Conservation (phyloP, 2,797 vertebrate species). For the Picus viridis region DNA sequence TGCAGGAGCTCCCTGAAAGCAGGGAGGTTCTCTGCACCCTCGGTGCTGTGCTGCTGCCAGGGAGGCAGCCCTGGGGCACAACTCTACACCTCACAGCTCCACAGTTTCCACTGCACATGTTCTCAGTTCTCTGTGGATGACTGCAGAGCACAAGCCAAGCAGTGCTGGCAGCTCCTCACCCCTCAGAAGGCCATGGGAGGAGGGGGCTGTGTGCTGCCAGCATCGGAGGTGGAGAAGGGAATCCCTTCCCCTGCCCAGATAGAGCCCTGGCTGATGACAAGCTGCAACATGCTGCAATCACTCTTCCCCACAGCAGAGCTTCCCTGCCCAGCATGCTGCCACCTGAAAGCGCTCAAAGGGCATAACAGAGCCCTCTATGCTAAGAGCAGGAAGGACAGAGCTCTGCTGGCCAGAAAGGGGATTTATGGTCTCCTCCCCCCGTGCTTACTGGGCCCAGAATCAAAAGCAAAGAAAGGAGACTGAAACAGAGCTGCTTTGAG, state of each 20-base stretch:
- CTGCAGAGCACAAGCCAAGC: neutral
- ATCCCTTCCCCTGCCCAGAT: neutral
- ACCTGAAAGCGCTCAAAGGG: slow-evolving; percentile 55
- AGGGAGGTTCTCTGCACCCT: neutral
- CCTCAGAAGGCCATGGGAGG: neutral
- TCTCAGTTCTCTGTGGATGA: neutral
- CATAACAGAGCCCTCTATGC: slow-evolving; percentile 71
- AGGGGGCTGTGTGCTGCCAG: neutral
- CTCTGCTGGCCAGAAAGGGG: slow-evolving; percentile 13
- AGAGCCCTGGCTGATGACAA: neutral
- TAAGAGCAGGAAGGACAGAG: slow-evolving; percentile 38
- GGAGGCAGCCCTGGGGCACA: neutral
- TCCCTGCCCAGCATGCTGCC: slow-evolving; percentile 9
- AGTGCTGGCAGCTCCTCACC: neutral
- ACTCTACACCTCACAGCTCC: neutral
- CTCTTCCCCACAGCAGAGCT: slow-evolving; percentile 8
- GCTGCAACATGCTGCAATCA: neutral
- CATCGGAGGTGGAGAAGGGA: neutral
- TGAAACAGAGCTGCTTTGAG: slow-evolving; percentile 44
- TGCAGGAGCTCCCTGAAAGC: neutral
- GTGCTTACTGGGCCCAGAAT: neutral
- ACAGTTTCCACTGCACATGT: neutral
- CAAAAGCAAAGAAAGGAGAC: neutral
- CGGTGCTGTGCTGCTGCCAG: neutral
- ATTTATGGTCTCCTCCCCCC: neutral